These are phyloP conservation scores for Cryptus armator DNA, from an alignment of 2,888 invertebrate species.

Conservation along the genomic window DNA sequence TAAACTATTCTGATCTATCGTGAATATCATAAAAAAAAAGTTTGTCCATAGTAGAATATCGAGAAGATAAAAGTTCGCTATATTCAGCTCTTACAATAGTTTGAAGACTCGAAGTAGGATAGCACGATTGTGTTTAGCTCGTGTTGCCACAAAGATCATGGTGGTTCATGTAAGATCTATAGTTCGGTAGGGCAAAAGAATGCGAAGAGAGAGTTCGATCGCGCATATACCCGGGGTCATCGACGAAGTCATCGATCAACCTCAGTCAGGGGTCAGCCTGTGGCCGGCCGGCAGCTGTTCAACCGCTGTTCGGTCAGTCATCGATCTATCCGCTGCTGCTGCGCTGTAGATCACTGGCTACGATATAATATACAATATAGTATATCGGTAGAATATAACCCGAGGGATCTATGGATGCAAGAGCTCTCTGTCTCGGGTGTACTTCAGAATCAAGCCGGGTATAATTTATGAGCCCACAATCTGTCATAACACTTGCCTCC, in stretches of 20 bases:
- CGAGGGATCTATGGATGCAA: not conserved
- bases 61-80: not conserved
- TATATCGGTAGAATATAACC: not conserved
- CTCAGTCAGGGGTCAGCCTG: conserved; percentile 78
- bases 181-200: conserved; percentile 69
- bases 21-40: not conserved
- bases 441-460: conserved; percentile 52
- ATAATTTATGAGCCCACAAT: conserved; percentile 77
- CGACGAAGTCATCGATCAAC: conserved; percentile 82
- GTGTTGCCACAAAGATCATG: conserved; percentile 29
- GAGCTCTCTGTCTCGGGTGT: conserved; percentile 7
- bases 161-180: conserved; percentile 1
- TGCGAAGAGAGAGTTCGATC: conserved; percentile 67
- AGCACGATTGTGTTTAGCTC: not conserved
- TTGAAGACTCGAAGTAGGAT: not conserved
- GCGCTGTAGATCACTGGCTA: conserved; percentile 77
- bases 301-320: conserved; percentile 79
- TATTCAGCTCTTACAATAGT: conserved; percentile 1
- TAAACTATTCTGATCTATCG: no score
- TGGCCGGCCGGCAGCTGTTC: conserved; percentile 80
- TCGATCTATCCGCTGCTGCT: conserved; percentile 80
- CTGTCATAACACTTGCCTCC: conserved; percentile 75
- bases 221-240: conserved; percentile 75
- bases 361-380: conserved; percentile 70
- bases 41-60: not conserved